Conservation (phyloP, 2,797 vertebrate genomes). For the Crenichthys baileyi region DNA sequence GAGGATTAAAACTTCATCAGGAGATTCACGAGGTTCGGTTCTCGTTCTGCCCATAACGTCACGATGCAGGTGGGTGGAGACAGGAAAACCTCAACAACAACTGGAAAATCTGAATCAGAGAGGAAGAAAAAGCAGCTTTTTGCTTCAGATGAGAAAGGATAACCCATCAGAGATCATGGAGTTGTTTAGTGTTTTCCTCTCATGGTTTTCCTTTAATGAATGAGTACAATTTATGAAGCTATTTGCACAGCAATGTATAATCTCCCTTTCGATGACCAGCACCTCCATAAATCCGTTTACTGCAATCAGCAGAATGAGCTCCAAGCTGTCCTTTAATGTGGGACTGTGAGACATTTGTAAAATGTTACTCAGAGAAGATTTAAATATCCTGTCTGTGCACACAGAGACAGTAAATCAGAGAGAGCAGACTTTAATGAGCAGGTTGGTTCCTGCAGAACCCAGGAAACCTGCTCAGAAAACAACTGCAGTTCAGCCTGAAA, state of each 20-base stretch:
- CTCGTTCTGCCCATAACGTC: not conserved
- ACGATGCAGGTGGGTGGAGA: not conserved
- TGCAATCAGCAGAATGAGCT: not conserved
- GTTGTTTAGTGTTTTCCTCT: not conserved
- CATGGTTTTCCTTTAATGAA: not conserved
- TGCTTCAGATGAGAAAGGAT: not conserved
- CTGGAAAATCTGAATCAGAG: not conserved
- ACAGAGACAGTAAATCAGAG: too few species aligned
- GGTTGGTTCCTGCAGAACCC: too few species aligned
- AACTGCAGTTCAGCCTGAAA: too few species aligned
- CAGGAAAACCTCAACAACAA: not conserved
- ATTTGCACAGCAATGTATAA: not conserved
- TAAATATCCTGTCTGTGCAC: not conserved
- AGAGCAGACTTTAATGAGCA: too few species aligned
- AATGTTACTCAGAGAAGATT: not conserved
- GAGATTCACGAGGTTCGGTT: too few species aligned
- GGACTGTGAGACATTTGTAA: too few species aligned
- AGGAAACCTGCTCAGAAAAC: too few species aligned
- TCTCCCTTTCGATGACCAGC: not conserved
- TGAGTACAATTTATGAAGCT: not conserved
- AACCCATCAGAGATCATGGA: too few species aligned
- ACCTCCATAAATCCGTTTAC: too few species aligned
- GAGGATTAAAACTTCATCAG: too few species aligned
- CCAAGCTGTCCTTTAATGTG: too few species aligned
- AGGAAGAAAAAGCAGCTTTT: not conserved